A percentile compares a stretch with the other conserved stretches of the same genome.
Conservation (phyloP, 2,888 invertebrate species). For the Magallana nippona region DNA sequence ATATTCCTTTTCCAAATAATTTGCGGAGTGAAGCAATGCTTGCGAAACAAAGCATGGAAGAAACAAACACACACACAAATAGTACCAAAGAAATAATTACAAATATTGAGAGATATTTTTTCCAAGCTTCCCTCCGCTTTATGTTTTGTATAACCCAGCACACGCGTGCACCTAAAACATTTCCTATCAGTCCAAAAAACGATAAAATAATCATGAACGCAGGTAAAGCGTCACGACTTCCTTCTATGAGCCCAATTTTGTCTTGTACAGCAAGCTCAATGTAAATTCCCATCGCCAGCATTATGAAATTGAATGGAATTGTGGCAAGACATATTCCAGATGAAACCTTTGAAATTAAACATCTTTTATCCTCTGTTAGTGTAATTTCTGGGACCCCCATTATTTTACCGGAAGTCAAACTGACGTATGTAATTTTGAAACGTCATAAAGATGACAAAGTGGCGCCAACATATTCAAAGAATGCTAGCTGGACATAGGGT, state of each 20-base stretch:
- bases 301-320: constrained; percentile 58
- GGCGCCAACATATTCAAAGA: background rate
- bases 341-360: constrained; percentile 53
- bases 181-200: constrained; percentile 56
- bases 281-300: constrained; percentile 59
- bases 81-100: constrained; percentile 54
- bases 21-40: constrained; percentile 59
- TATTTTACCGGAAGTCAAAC: background rate
- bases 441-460: constrained; percentile 5
- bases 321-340: constrained; percentile 58
- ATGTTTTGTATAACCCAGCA: constrained; percentile 52
- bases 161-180: constrained; percentile 57
- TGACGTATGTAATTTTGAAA: background rate
- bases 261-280: constrained; percentile 61
- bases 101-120: constrained; percentile 51
- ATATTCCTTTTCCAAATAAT: constrained; percentile 63
- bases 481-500: background rate
- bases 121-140: constrained; percentile 58
- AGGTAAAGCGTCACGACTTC: constrained; percentile 61
- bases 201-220: constrained; percentile 61
- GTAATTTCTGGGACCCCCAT: constrained; percentile 57
- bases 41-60: constrained; percentile 60
- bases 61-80: constrained; percentile 56
- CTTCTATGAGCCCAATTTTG: constrained; percentile 64
- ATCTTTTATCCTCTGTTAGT: constrained; percentile 55